phyloP scores from a whole-genome alignment of 2,113 vertebrate genomes.

The Rousettus leschenaultii region DNA sequence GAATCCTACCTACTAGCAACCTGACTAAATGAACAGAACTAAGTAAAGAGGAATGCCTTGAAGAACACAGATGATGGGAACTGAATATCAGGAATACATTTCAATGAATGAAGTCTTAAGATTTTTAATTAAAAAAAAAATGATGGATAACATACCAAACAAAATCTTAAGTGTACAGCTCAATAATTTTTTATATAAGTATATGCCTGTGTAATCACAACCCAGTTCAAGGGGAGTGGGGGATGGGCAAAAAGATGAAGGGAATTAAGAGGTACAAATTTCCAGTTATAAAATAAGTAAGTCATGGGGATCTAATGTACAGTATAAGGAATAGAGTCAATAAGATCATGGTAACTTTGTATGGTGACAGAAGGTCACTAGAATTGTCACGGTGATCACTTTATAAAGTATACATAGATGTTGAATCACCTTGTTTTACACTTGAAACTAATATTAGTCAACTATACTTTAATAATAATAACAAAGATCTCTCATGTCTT shows the following conservation, averaged over 20 bases:
- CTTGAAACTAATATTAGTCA: not conserved
- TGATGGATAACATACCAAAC: not conserved
- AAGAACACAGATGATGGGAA: constrained; percentile 24
- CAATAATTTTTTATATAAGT: constrained; percentile 12
- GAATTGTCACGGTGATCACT: not conserved
- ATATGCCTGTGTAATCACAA: not conserved
- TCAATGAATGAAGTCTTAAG: not conserved
- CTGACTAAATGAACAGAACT: not conserved
- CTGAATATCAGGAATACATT: constrained; percentile 15
- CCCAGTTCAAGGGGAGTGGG: not conserved
- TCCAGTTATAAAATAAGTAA: not conserved
- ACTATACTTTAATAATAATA: not conserved
- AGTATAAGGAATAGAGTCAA: not conserved
- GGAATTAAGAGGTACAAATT: not conserved
- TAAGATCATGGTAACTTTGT: not conserved
- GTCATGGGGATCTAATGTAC: not conserved
- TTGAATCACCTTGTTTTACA: not conserved
- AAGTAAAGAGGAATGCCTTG: not conserved
- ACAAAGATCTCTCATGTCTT: not conserved
- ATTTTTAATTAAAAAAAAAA: not conserved
- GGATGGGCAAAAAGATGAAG: not conserved
- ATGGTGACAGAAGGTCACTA: not conserved
- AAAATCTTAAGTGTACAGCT: not conserved
- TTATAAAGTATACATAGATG: not conserved
- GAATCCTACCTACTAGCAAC: constrained; percentile 12